These are phyloP conservation scores for Solenodon paradoxus DNA, from an alignment of 2,113 vertebrate genomes.

Conservation along the genomic window DNA sequence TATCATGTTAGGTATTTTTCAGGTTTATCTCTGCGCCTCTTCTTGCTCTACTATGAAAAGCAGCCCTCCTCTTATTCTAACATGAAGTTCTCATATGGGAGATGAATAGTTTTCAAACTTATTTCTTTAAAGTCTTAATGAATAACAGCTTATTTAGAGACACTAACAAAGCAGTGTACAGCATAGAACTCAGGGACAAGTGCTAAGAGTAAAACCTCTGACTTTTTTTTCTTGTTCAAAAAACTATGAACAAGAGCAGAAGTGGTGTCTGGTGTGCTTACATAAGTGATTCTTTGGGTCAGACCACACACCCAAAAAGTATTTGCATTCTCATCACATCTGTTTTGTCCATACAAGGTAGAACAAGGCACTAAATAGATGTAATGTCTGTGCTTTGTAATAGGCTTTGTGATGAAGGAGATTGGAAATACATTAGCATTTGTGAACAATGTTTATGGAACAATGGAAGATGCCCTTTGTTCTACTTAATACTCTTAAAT, in stretches of 20 bases:
- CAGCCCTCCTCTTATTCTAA: neutral
- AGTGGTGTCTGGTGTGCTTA: slow-evolving; percentile 16
- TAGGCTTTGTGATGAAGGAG: slow-evolving; percentile 29
- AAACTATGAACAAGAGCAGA: slow-evolving; percentile 15
- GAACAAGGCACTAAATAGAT: slow-evolving; percentile 23
- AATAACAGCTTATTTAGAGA: slow-evolving; percentile 40
- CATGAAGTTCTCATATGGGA: neutral
- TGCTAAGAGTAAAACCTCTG: slow-evolving; percentile 17
- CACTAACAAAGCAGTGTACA: neutral
- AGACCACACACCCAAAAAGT: slow-evolving; percentile 8
- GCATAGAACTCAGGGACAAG: neutral
- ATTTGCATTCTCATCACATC: slow-evolving; percentile 5
- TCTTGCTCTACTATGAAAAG: neutral
- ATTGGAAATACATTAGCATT: slow-evolving; percentile 33
- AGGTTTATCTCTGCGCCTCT: neutral
- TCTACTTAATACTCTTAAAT: slow-evolving; percentile 49
- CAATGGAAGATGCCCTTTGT: slow-evolving; percentile 40
- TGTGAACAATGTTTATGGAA: slow-evolving; percentile 41
- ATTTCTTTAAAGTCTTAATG: slow-evolving; percentile 29
- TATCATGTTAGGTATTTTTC: neutral
- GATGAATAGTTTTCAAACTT: slow-evolving; percentile 18
- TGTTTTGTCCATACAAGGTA: slow-evolving; percentile 30
- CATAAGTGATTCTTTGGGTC: neutral
- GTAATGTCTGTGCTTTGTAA: slow-evolving; percentile 11
- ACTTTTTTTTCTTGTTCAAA: slow-evolving; percentile 4